Evolutionary conservation across 2,113 vertebrate species (phyloP).

Genomic region (Petrocephalus zakoni): DNA sequence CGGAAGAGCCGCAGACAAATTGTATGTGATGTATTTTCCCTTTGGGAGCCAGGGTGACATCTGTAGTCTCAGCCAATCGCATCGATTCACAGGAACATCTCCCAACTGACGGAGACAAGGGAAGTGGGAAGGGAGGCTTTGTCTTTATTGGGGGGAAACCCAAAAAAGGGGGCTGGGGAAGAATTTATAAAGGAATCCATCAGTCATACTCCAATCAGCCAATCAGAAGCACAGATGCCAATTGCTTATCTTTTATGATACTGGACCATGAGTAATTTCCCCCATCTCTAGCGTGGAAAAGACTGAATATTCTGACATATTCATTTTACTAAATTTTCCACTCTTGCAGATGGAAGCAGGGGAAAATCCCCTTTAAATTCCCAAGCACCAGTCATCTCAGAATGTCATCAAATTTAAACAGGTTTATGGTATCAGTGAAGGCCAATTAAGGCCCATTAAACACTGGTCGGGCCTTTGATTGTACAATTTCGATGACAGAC

Average conservation of each 20-base stretch:
- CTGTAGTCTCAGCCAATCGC: slow-evolving; percentile 13
- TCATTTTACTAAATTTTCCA: background rate
- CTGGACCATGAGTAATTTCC: background rate
- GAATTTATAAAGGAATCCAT: slow-evolving; percentile 17
- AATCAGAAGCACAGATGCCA: slow-evolving; percentile 21
- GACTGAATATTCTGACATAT: slow-evolving; percentile 16
- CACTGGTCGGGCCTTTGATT: background rate
- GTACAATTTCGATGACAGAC: slow-evolving; percentile 5
- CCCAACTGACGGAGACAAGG: slow-evolving; percentile 3
- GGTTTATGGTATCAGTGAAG: slow-evolving; percentile 19
- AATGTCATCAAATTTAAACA: slow-evolving; percentile 22
- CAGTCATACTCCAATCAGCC: slow-evolving; percentile 10
- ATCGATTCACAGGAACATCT: slow-evolving; percentile 3
- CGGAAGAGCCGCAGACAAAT: slow-evolving; percentile 11
- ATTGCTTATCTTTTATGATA: slow-evolving; percentile 2
- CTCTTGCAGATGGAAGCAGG: background rate
- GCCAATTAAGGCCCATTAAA: slow-evolving; percentile 2
- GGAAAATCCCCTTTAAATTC: slow-evolving; percentile 12
- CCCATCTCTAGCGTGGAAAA: background rate
- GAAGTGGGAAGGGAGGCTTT: slow-evolving; percentile 15
- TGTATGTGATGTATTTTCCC: slow-evolving; percentile 9
- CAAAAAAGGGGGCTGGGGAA: slow-evolving; percentile 1
- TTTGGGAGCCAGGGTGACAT: slow-evolving; percentile 19
- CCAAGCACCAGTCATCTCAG: background rate
- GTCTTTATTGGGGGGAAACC: slow-evolving; percentile 12